Evolutionary conservation across 1,140 invertebrate genomes (phyloP).

Genomic region (Helicoverpa armigera): DNA sequence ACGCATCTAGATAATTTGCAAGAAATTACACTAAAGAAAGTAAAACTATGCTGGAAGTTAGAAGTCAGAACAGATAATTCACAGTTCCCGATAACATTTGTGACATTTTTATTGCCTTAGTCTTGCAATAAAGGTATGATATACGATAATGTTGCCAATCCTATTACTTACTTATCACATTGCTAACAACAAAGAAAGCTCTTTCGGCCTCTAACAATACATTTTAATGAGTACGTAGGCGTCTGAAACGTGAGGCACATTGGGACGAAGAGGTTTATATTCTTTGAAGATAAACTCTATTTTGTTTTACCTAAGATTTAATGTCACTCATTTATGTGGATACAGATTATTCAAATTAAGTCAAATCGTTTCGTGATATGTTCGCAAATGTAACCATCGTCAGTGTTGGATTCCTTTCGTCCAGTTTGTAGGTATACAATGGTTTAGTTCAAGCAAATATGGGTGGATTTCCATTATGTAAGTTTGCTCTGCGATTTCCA

Average conservation of each 20-base stretch:
- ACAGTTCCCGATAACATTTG: conserved; percentile 23
- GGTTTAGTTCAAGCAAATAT: conserved; percentile 27
- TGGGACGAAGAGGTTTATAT: not conserved
- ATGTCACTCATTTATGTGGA: not conserved
- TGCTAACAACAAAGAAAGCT: conserved; percentile 34
- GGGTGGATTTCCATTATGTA: conserved; percentile 34
- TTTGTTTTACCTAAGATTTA: conserved; percentile 23
- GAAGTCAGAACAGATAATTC: conserved; percentile 30
- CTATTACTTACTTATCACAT: conserved; percentile 23
- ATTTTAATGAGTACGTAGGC: conserved; percentile 48
- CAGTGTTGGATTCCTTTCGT: conserved; percentile 29
- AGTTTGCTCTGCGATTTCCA: conserved; percentile 39
- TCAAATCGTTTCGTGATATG: conserved; percentile 37
- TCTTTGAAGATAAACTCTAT: conserved; percentile 33
- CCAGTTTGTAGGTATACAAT: conserved; percentile 8
- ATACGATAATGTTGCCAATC: conserved; percentile 41
- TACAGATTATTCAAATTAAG: conserved; percentile 36
- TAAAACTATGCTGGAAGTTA: not conserved
- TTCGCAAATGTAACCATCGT: conserved; percentile 14
- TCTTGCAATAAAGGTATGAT: conserved; percentile 47
- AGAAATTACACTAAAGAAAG: conserved; percentile 27
- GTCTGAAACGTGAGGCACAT: conserved; percentile 43
- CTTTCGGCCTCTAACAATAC: conserved; percentile 44
- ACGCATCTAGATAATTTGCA: conserved; percentile 16
- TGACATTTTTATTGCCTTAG: conserved; percentile 34